A percentile compares a stretch with the other conserved stretches of the same genome.
Conservation (phyloP, 2,888 invertebrate species). For the Sarcophaga subvicina region DNA sequence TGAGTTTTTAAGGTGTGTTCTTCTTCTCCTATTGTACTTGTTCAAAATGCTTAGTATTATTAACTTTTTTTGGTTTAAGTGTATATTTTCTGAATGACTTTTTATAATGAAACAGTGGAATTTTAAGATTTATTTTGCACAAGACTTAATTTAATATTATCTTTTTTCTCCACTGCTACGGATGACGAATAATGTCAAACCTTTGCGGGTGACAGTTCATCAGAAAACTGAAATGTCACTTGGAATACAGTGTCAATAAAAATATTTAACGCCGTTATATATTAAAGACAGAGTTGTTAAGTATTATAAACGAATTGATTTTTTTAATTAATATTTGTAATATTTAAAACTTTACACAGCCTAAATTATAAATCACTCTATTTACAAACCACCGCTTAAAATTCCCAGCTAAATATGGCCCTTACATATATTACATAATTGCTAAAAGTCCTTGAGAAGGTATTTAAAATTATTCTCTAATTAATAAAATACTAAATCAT, state of each 20-base stretch:
- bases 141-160: constrained; percentile 33
- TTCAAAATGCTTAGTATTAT: constrained; percentile 8
- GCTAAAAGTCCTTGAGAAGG: too few relatives aligned
- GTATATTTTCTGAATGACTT: not conserved
- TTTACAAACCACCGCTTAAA: too few relatives aligned
- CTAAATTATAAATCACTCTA: too few relatives aligned
- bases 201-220: constrained; percentile 60
- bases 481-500: too few relatives aligned
- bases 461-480: too few relatives aligned
- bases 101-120: constrained; percentile 2
- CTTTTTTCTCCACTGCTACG: constrained; percentile 37
- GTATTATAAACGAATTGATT: not conserved
- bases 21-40: not conserved
- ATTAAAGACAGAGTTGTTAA: not conserved
- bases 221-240: constrained; percentile 18
- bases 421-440: too few relatives aligned
- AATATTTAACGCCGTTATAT: not conserved
- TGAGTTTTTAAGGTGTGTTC: constrained; percentile 59
- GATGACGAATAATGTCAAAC: constrained; percentile 67
- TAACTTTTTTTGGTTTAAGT: not conserved
- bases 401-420: too few relatives aligned
- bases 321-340: not conserved
- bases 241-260: not conserved
- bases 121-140: constrained; percentile 32
- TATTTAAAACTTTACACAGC: not conserved